Conservation (phyloP, 2,888 invertebrate genomes). For the Drosophila koepferae region DNA sequence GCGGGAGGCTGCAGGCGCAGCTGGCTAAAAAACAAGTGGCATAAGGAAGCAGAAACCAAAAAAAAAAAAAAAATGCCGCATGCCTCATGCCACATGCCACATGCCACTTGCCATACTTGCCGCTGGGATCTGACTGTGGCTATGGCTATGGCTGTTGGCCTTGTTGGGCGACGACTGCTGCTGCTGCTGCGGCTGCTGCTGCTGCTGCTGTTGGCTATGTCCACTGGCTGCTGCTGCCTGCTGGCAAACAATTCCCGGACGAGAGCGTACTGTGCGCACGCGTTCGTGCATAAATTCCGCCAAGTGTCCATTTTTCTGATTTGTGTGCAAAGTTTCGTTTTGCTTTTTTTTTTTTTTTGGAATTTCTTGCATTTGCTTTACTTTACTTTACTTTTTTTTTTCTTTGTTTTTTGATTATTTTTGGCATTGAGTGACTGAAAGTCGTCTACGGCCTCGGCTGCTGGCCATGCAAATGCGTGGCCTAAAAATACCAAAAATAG, state of each 20-base stretch:
- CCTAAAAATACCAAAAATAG: slow-evolving; percentile 57
- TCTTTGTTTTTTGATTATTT: slow-evolving; percentile 41
- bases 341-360: slow-evolving; percentile 26
- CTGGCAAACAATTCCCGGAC: slow-evolving; percentile 70
- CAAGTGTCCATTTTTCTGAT: slow-evolving; percentile 81
- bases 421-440: slow-evolving; percentile 49
- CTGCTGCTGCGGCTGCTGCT: slow-evolving; percentile 21
- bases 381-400: slow-evolving; percentile 28
- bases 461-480: slow-evolving; percentile 67
- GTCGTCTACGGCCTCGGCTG: slow-evolving; percentile 35
- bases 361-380: slow-evolving; percentile 21
- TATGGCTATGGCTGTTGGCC: slow-evolving; percentile 30
- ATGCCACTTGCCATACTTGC: slow-evolving; percentile 31
- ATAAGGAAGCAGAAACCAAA: neutral
- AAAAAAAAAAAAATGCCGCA: slow-evolving; percentile 29
- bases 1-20: neutral
- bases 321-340: slow-evolving; percentile 76
- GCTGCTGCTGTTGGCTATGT: slow-evolving; percentile 15
- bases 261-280: slow-evolving; percentile 70
- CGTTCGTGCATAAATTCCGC: slow-evolving; percentile 80
- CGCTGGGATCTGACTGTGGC: slow-evolving; percentile 24
- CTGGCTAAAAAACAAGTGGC: slow-evolving; percentile 1
- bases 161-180: neutral
- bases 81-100: slow-evolving; percentile 1
- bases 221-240: slow-evolving; percentile 13